Conservation (phyloP, 2,888 invertebrate genomes). For the Philaethria dido region DNA sequence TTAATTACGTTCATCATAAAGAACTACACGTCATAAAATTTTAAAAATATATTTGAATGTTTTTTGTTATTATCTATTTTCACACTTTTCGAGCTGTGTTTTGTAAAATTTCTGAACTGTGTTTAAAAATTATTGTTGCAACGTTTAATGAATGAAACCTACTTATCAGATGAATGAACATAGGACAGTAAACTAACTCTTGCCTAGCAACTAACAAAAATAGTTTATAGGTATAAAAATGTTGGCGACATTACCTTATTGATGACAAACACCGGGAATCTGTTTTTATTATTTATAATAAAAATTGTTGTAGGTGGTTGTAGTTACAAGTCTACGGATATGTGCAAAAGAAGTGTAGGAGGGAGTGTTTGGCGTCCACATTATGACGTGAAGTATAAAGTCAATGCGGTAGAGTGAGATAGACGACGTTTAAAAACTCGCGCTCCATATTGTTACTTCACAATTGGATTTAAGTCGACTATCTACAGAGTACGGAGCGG, state of each 20-base stretch:
- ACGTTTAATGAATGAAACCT: too few relatives aligned
- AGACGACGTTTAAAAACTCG: constrained; percentile 24
- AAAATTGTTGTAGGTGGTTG: neutral
- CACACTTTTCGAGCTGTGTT: too few relatives aligned
- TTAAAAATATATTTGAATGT: too few relatives aligned
- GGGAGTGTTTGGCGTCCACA: constrained; percentile 19
- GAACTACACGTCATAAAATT: too few relatives aligned
- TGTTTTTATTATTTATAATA: neutral
- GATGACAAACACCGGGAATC: too few relatives aligned
- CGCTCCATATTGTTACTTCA: constrained; percentile 26
- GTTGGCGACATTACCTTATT: neutral
- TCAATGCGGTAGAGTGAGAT: constrained; percentile 34
- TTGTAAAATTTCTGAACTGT: too few relatives aligned
- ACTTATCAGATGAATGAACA: neutral
- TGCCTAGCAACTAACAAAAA: neutral
- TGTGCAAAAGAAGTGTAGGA: neutral
- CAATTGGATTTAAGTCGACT: constrained; percentile 31
- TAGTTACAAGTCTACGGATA: neutral
- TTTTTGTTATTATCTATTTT: too few relatives aligned
- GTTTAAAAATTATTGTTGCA: too few relatives aligned
- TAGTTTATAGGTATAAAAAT: neutral
- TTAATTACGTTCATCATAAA: too few relatives aligned
- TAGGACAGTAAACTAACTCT: neutral
- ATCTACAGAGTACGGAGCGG: constrained; percentile 30
- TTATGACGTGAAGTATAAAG: constrained; percentile 2